phyloP scores from a whole-genome alignment of 2,113 vertebrate species.

The Gallinago paraguaiae region DNA sequence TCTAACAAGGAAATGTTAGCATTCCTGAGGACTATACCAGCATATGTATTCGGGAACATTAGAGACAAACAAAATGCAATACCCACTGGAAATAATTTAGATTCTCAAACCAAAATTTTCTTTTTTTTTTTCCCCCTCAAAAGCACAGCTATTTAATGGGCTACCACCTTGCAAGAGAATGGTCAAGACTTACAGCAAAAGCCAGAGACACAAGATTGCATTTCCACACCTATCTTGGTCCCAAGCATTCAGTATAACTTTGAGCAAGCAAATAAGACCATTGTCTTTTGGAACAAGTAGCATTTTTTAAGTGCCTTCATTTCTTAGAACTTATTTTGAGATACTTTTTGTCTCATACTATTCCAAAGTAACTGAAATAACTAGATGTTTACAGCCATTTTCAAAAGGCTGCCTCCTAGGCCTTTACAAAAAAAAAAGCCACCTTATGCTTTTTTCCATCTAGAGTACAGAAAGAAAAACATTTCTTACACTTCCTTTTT shows the following conservation, averaged over 20 bases:
- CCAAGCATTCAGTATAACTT: background rate
- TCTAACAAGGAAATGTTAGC: background rate
- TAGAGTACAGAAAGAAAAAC: background rate
- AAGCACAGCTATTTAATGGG: background rate
- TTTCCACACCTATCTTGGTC: background rate
- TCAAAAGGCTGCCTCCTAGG: background rate
- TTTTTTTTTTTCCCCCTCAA: background rate
- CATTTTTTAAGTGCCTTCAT: background rate
- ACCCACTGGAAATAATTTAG: background rate
- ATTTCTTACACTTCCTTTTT: background rate
- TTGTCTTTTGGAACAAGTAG: background rate
- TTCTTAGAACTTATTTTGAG: background rate
- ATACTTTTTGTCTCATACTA: background rate
- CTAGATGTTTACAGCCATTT: background rate
- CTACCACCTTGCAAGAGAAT: background rate
- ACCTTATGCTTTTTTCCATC: background rate
- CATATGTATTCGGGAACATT: background rate
- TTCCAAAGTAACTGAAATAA: background rate
- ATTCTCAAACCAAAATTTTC: background rate
- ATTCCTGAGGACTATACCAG: slow-evolving; percentile 57
- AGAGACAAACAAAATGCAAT: background rate
- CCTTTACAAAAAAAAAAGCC: background rate
- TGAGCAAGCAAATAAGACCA: background rate
- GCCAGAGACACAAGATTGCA: background rate
- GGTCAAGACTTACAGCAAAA: background rate